Evolutionary conservation across 1,140 invertebrate species (phyloP), one percentile per base, ranked within the genome.

Genomic region (Drosophila oshimai): DNA sequence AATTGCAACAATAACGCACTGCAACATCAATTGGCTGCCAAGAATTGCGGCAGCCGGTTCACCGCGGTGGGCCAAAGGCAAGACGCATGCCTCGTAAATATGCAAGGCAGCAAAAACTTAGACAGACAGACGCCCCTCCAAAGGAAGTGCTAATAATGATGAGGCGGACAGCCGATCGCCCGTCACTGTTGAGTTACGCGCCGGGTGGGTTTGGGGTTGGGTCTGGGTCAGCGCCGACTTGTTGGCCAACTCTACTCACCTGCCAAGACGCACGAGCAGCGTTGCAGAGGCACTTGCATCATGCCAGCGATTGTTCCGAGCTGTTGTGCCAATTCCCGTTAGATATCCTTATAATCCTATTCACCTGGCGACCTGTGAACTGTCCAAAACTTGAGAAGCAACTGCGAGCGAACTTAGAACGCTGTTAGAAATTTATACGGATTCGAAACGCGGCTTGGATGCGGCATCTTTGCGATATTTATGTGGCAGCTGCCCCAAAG

Each of bases 61-160:
- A 62, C 53, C 54, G 57, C 33, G 31, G 33, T 50, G 55, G 69
- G 69, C 53, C 54, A 61, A 70, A 74, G 45, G 65, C 51, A 87
- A 74, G 64, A 87, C 81, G 73, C 76, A 87, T 87, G 80, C 72
- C 61, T 81, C 81, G 73, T 87, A 87, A 87, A 87, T 80, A 81
- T 81, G 81, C 81, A 77, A 87, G 81, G 81, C 62, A 87, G 68
- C 81, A 87, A 87, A 87, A 87, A 87, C 45, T 87, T 80, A 76
- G 81, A 80, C 81, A 87, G 76, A 87, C 81, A 87, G 81, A 86
- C 80, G 76, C 75, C 81, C 75, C 71, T 47, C 39, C 46, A 79
- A 87, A 81, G 81, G 81, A 87, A 87, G 76, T 87, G 81, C 73
- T 87, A 74, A 87, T 87, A 74, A 73, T 76, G 69, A 87, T 67